Conservation (phyloP, 2,888 invertebrate genomes). For the Spodoptera littoralis region DNA sequence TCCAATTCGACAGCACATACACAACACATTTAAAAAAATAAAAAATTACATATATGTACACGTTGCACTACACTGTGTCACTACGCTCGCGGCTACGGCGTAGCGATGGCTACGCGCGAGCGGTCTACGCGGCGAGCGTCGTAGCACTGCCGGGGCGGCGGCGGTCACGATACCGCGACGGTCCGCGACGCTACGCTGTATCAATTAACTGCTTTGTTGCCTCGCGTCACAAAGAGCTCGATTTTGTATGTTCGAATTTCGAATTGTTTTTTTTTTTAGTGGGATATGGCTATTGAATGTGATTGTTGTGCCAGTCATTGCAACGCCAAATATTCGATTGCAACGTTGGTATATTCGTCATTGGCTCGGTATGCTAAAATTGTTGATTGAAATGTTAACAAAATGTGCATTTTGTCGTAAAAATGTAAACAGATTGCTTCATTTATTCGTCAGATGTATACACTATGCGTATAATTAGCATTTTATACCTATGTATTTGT, state of each 20-base stretch:
- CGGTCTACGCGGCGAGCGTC: slow-evolving; percentile 81
- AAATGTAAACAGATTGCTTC: too few relatives aligned
- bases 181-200: slow-evolving; percentile 71
- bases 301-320: slow-evolving; percentile 9
- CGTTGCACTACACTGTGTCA: slow-evolving; percentile 71
- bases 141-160: slow-evolving; percentile 83
- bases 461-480: too few relatives aligned
- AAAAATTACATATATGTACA: slow-evolving; percentile 75
- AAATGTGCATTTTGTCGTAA: background rate
- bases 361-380: too few relatives aligned
- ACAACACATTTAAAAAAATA: slow-evolving; percentile 60
- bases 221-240: slow-evolving; percentile 68
- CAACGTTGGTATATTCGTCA: background rate
- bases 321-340: background rate
- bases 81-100: slow-evolving; percentile 71
- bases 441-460: too few relatives aligned
- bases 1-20: slow-evolving; percentile 61
- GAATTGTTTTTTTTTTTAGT: slow-evolving; percentile 24
- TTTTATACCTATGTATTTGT: too few relatives aligned
- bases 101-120: slow-evolving; percentile 76
- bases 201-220: slow-evolving; percentile 87
- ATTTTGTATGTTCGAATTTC: slow-evolving; percentile 62
- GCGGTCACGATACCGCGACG: slow-evolving; percentile 60
- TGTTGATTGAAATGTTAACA: background rate
- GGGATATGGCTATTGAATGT: background rate